Percentiles rank a stretch among this genome's conserved stretches.
Evolutionary conservation across 2,797 vertebrate genomes (phyloP).

Genomic region (Limosa lapponica): DNA sequence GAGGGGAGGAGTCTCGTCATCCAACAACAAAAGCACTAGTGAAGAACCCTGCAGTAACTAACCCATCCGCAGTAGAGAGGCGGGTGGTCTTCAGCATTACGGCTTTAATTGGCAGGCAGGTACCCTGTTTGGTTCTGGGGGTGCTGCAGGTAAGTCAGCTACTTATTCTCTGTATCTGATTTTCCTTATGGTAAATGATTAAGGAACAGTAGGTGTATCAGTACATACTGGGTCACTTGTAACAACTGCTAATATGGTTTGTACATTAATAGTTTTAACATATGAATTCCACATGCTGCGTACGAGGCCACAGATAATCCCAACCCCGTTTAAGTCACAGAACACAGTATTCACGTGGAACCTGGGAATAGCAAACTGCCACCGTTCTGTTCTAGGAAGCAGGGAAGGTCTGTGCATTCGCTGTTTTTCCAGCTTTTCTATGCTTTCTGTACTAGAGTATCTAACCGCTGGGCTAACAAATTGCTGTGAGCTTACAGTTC

Average conservation of each 20-base stretch:
- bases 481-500: background rate
- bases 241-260: background rate
- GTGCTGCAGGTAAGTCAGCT: background rate
- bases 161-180: background rate
- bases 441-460: background rate
- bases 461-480: background rate
- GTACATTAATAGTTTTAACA: background rate
- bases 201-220: background rate
- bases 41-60: background rate
- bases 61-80: background rate
- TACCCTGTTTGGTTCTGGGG: background rate
- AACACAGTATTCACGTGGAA: background rate
- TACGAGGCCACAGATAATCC: background rate
- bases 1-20: background rate
- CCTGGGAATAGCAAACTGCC: background rate
- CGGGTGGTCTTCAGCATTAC: background rate
- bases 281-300: background rate
- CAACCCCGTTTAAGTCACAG: background rate
- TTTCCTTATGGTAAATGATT: background rate
- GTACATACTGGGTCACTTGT: background rate
- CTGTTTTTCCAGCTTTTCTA: background rate
- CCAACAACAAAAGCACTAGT: background rate
- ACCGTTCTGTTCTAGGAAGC: background rate
- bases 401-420: background rate
- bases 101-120: background rate